These are phyloP conservation scores for Macquaria ambigua DNA, from an alignment of 2,113 vertebrate genomes.

Conservation along the genomic window DNA sequence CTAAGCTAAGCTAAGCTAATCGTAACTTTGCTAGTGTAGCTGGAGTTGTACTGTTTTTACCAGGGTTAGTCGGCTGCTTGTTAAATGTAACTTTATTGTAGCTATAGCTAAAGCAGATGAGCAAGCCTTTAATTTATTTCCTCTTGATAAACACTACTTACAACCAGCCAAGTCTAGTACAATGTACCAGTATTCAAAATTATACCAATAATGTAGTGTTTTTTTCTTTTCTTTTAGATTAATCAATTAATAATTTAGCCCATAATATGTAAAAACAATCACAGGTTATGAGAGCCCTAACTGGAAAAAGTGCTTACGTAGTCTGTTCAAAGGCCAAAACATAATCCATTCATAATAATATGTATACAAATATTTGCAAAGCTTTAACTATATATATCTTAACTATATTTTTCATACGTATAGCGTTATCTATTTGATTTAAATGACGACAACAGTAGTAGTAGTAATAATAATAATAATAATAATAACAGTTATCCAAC, in stretches of 20 bases:
- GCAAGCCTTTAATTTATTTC: neutral
- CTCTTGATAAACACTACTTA: neutral
- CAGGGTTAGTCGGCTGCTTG: neutral
- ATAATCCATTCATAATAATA: neutral
- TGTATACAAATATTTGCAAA: neutral
- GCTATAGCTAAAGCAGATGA: neutral
- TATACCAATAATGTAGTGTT: neutral
- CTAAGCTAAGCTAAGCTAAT: slow-evolving; percentile 52
- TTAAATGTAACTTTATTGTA: neutral
- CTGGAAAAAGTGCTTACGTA: neutral
- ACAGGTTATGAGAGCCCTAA: neutral
- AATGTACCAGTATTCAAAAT: neutral
- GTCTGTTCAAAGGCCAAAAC: neutral
- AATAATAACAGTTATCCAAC: no score
- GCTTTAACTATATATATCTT: neutral
- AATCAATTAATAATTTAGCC: neutral
- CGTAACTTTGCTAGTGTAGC: neutral
- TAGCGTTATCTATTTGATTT: neutral
- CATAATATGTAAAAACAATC: neutral
- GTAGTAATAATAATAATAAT: neutral
- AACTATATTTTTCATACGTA: neutral
- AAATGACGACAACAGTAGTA: rapidly evolving
- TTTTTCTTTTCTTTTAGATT: no score
- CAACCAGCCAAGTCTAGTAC: no score
- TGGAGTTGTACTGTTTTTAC: neutral